A percentile compares a stretch with the other conserved stretches of the same genome.
Evolutionary conservation across 2,797 vertebrate genomes (phyloP).

Genomic region (Prunella strophiata): DNA sequence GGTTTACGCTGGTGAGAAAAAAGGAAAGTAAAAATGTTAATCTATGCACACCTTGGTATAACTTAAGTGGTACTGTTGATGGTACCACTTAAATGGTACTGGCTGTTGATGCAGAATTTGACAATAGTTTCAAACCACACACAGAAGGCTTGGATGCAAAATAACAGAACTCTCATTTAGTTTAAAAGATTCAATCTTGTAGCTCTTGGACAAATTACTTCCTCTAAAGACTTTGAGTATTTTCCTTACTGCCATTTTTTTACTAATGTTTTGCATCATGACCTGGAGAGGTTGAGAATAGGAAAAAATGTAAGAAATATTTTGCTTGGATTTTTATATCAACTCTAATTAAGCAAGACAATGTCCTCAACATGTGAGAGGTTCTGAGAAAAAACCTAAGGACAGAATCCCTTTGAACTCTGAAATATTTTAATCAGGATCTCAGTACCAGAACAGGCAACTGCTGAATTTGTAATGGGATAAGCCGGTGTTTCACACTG

Average conservation of each 20-base stretch:
- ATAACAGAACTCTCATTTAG: background rate
- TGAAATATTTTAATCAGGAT: background rate
- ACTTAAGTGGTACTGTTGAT: background rate
- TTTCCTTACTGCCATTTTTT: background rate
- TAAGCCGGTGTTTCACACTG: background rate
- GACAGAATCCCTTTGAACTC: background rate
- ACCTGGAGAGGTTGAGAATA: background rate
- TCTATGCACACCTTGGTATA: background rate
- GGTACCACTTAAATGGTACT: too few species aligned
- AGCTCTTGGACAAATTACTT: background rate
- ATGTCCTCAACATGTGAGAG: background rate
- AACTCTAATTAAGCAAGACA: background rate
- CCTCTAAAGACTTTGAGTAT: background rate
- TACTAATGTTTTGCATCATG: background rate
- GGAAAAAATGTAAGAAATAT: background rate
- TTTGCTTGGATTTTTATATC: background rate
- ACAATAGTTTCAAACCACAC: background rate
- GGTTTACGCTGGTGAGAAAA: background rate
- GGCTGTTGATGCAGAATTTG: background rate
- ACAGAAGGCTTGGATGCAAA: background rate
- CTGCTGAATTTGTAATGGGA: background rate
- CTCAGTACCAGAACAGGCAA: background rate
- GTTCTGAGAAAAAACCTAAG: background rate
- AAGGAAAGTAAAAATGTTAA: background rate
- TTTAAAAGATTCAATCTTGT: background rate